Conservation (phyloP, 1,140 invertebrate species). For the Marisa cornuarietis region DNA sequence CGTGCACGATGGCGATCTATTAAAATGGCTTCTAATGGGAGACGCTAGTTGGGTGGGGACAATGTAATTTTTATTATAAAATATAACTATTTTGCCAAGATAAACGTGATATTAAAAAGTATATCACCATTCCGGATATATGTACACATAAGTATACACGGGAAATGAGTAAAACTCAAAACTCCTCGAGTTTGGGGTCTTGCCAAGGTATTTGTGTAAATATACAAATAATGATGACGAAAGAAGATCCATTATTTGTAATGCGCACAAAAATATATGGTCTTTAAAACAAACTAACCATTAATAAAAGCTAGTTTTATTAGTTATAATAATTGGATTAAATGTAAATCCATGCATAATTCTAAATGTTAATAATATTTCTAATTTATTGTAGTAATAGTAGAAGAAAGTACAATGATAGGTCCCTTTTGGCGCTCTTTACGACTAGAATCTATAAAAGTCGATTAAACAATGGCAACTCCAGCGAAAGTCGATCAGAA, state of each 20-base stretch:
- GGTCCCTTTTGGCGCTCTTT: not conserved
- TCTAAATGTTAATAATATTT: no score
- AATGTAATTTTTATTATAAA: no score
- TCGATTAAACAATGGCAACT: constrained; percentile 17
- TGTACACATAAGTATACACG: not conserved
- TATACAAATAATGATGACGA: constrained; percentile 46
- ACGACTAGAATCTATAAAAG: not conserved
- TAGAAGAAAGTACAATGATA: not conserved
- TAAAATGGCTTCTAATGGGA: no score
- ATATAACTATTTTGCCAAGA: no score
- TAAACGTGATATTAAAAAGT: not conserved
- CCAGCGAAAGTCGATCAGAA: constrained; percentile 30
- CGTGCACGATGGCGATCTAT: no score
- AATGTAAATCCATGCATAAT: not conserved
- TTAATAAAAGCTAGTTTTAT: not conserved
- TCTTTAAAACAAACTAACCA: not conserved
- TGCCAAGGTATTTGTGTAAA: constrained; percentile 56
- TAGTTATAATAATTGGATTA: not conserved
- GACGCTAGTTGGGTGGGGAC: no score
- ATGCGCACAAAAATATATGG: not conserved
- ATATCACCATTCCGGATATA: not conserved
- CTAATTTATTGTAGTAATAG: no score
- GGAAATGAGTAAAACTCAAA: not conserved
- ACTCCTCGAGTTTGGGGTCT: constrained; percentile 10
- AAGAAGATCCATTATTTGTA: not conserved